phyloP scores from a whole-genome alignment of 2,797 vertebrate species.

The Distichodus sexfasciatus region DNA sequence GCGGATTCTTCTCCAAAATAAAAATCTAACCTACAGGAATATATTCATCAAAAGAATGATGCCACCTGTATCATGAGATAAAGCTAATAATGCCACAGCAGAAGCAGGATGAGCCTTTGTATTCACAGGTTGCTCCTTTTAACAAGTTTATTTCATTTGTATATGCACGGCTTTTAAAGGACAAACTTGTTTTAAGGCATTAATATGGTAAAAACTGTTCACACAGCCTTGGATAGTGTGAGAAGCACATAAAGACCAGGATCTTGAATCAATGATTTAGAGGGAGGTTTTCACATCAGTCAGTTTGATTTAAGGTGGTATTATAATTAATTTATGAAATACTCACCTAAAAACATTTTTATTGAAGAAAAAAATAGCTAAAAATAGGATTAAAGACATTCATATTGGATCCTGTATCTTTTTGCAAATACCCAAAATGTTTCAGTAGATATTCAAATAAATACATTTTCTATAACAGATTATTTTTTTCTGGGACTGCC shows the following conservation, averaged over 20 bases:
- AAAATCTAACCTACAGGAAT: background rate
- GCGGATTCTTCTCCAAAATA: background rate
- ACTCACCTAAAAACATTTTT: no score
- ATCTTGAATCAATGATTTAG: background rate
- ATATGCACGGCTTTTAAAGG: background rate
- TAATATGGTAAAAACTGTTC: background rate
- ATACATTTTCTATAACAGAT: no score
- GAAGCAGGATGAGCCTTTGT: background rate
- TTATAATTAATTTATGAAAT: no score
- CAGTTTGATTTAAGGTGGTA: no score
- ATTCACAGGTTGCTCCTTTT: background rate
- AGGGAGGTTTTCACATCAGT: background rate
- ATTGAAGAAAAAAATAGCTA: no score
- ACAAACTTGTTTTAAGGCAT: background rate
- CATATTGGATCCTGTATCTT: no score
- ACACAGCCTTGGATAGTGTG: background rate
- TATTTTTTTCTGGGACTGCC: no score
- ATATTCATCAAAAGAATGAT: background rate
- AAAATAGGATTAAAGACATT: no score
- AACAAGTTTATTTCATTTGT: conserved; percentile 1
- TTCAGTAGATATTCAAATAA: no score
- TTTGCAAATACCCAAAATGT: no score
- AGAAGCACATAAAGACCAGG: background rate
- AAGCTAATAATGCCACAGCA: background rate
- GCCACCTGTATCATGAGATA: background rate